Percentiles rank a stretch among this genome's conserved stretches.
phyloP scores from a whole-genome alignment of 2,113 vertebrate genomes.

The Aix galericulata region DNA sequence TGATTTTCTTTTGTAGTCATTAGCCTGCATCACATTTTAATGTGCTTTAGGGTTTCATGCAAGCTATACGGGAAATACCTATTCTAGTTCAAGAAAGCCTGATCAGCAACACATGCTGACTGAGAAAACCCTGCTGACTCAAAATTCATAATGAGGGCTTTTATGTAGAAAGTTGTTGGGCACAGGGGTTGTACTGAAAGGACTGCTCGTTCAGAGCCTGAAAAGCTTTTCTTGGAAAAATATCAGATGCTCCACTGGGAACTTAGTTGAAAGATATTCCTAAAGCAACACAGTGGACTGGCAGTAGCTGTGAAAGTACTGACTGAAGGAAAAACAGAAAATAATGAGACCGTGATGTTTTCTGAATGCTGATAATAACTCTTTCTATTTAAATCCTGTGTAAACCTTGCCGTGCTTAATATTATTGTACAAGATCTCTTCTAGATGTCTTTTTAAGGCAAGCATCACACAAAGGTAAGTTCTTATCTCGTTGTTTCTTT shows the following conservation, averaged over 20 bases:
- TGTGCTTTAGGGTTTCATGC: background rate
- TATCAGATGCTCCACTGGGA: constrained; percentile 59
- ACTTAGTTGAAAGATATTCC: constrained; percentile 23
- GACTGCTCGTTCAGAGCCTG: constrained; percentile 47
- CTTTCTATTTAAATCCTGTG: background rate
- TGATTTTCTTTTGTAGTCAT: background rate
- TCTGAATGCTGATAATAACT: constrained; percentile 11
- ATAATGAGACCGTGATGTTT: background rate
- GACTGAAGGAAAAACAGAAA: background rate
- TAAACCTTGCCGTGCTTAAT: background rate
- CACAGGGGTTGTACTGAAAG: constrained; percentile 26
- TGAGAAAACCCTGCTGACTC: constrained; percentile 37
- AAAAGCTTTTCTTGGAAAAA: constrained; percentile 69
- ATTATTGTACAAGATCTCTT: background rate
- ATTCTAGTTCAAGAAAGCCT: constrained; percentile 11
- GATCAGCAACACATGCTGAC: background rate
- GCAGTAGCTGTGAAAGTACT: background rate
- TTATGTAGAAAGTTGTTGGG: constrained; percentile 38
- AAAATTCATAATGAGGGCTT: constrained; percentile 68
- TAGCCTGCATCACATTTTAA: background rate
- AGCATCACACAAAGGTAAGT: constrained; percentile 45
- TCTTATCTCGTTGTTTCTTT: background rate
- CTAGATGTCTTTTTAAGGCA: constrained; percentile 18
- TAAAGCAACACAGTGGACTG: constrained; percentile 22
- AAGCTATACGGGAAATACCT: background rate